Evolutionary conservation across 1,140 invertebrate genomes (phyloP).

Genomic region (Heliconius congener): DNA sequence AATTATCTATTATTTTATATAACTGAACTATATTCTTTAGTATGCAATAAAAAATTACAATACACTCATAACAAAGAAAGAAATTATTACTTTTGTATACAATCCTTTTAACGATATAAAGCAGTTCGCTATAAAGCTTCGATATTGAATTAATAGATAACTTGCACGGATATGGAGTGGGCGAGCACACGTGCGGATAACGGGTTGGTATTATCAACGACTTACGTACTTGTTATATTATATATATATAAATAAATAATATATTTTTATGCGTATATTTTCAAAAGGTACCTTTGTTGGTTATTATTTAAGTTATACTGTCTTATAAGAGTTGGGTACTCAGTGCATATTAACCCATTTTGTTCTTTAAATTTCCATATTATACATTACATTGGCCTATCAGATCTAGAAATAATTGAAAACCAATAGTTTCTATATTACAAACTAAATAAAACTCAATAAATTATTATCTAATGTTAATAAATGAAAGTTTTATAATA

Average conservation of each 20-base stretch:
- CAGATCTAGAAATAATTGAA: neutral
- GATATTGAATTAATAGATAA: conserved; percentile 35
- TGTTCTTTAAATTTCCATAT: neutral
- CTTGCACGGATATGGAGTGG: conserved; percentile 41
- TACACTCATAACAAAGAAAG: neutral
- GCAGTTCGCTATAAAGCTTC: conserved; percentile 7
- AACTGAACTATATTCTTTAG: neutral
- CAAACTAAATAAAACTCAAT: too few species aligned
- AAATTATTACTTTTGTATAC: neutral
- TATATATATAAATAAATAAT: neutral
- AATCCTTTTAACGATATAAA: conserved; percentile 9
- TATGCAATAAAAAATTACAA: neutral
- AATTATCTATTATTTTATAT: neutral
- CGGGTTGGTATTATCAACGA: conserved; percentile 50
- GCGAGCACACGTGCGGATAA: conserved; percentile 62
- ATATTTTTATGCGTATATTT: neutral
- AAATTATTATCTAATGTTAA: too few species aligned
- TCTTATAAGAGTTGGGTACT: too few species aligned
- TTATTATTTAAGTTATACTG: neutral
- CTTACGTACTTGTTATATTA: neutral
- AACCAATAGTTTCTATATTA: neutral
- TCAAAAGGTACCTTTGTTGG: neutral
- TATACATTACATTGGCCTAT: neutral
- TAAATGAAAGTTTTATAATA: neutral
- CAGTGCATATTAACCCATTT: neutral